Evolutionary conservation across 2,888 invertebrate genomes (phyloP).

Genomic region (Hymenopus coronatus): DNA sequence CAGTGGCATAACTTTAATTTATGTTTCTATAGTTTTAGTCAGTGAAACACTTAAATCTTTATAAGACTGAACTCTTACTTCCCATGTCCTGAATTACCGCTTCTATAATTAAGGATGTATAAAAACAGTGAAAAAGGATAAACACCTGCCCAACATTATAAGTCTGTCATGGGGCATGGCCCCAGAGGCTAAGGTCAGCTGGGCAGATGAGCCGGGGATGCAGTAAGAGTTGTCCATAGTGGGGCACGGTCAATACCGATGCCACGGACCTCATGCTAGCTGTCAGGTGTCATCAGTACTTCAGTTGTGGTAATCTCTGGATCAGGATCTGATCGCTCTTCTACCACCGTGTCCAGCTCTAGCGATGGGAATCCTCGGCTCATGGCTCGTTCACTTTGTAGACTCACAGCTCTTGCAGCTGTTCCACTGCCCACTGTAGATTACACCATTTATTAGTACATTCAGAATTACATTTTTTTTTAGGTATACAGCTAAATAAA

Average conservation of each 20-base stretch:
- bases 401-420: conserved; percentile 56
- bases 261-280: conserved; percentile 52
- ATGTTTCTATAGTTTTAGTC: background rate
- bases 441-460: too few relatives aligned
- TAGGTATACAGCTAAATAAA: too few relatives aligned
- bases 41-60: background rate
- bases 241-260: conserved; percentile 63
- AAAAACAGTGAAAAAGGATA: background rate
- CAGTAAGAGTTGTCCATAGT: conserved; percentile 75
- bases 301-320: conserved; percentile 36
- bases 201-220: conserved; percentile 24
- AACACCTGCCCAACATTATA: background rate
- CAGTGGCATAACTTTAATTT: background rate
- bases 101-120: background rate
- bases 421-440: conserved; percentile 34
- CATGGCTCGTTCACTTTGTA: conserved; percentile 63
- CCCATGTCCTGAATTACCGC: background rate
- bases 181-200: conserved; percentile 25
- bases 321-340: conserved; percentile 69
- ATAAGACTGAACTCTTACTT: background rate
- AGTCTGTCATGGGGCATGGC: background rate
- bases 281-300: conserved; percentile 51
- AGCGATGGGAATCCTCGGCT: conserved; percentile 73
- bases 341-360: conserved; percentile 80
- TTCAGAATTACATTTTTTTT: too few relatives aligned